Evolutionary conservation across 2,797 vertebrate species (phyloP), one percentile per base, ranked within the genome.

Genomic region (Gymnocypris eckloni): DNA sequence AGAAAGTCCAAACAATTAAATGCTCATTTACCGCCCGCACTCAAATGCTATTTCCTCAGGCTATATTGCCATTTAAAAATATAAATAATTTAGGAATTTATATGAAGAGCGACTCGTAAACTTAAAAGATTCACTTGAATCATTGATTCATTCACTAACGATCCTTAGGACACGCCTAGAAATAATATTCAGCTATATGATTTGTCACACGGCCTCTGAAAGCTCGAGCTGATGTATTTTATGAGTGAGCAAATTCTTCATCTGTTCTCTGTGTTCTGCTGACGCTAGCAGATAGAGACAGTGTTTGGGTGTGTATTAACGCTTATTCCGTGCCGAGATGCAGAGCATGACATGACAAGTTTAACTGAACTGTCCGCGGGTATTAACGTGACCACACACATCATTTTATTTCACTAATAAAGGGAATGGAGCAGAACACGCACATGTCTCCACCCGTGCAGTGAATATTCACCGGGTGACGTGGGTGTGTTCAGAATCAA

Each of bases 211-310:
- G 11, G n/a, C 70, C 81, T 48, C 11, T 25, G 59, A 33, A 77
- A 59, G 25, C 72, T 66, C 41, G 43, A 20, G 50, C 22, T 18
- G 70, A 73, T 56, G 78, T 43, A 67, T 67, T 86, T 75, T 37
- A 75, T 64, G 77, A 87, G 64, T 50, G 61, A 61, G 25, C 66
- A 80, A 75, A n/a, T 72, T 82, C 64, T 86, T 73, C 85, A 87
- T 82, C 89, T 88, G 86, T 85, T 81, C 45, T 67, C 72, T 71
- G 76, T 71, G 76, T 69, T 77, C 52, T 87, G 72, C 72, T 67
- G 81, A 78, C n/a, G 39, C 56, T n/a, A 39, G 82, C 56, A 2
- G 37, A 37, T 64, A 33, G 37, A 22, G 52, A 28, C 54, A 33
- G 61, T 52, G 54, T 71, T 61, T 73, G 45, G 80, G 77, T 81